Conservation (phyloP, 2,888 invertebrate species). For the Antitype chi region DNA sequence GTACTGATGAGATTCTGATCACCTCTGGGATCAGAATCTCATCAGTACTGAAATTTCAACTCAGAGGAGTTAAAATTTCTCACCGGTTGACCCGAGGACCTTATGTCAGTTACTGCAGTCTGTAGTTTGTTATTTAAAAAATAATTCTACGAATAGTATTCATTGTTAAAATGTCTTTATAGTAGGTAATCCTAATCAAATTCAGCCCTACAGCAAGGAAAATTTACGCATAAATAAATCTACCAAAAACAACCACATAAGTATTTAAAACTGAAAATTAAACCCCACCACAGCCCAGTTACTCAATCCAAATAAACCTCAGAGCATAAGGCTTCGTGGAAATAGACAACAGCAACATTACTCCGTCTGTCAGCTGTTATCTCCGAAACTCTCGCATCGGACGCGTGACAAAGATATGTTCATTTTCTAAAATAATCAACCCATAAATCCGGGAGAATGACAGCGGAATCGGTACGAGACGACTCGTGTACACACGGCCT, state of each 20-base stretch:
- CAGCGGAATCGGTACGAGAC: conserved; percentile 64
- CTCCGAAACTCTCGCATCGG: conserved; percentile 67
- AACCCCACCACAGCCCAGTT: conserved; percentile 45
- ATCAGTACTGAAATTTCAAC: too few relatives aligned
- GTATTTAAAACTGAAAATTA: conserved; percentile 33
- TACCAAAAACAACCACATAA: background rate
- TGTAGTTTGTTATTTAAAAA: too few relatives aligned
- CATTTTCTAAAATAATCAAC: conserved; percentile 79
- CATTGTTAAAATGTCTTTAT: too few relatives aligned
- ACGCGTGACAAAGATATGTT: conserved; percentile 74
- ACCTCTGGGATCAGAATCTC: too few relatives aligned
- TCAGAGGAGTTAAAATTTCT: too few relatives aligned
- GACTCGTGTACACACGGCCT: conserved; percentile 57
- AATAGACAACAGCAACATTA: conserved; percentile 64
- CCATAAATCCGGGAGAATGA: conserved; percentile 75
- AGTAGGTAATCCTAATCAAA: too few relatives aligned
- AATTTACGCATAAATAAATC: background rate
- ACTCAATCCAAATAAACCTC: conserved; percentile 50
- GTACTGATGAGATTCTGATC: too few relatives aligned
- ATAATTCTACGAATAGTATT: too few relatives aligned
- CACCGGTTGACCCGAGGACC: too few relatives aligned
- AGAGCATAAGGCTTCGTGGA: conserved; percentile 50
- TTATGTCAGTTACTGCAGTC: too few relatives aligned
- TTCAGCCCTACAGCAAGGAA: background rate
- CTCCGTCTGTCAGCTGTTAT: conserved; percentile 67